Conservation (phyloP, 2,113 vertebrate genomes). For the Columba livia region DNA sequence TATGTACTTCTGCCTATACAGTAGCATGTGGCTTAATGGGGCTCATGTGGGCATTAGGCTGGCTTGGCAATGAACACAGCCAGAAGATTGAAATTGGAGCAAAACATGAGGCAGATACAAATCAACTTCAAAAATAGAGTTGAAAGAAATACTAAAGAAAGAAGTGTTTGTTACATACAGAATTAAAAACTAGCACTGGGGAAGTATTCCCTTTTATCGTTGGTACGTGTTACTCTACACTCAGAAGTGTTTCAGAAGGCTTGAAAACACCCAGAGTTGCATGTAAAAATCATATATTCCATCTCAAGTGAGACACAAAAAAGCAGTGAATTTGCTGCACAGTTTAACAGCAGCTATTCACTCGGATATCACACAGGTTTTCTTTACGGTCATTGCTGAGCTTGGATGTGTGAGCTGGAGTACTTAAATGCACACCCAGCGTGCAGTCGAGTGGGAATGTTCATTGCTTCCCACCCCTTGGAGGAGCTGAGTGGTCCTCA, state of each 20-base stretch:
- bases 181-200: neutral
- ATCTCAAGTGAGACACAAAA: neutral
- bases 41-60: constrained; percentile 30
- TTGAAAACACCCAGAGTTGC: accelerated
- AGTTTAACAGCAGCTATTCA: neutral
- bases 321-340: accelerated
- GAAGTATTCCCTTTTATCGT: neutral
- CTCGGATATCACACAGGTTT: neutral
- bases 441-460: accelerated
- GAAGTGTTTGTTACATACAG: constrained; percentile 7
- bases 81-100: constrained; percentile 41
- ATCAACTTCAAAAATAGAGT: constrained; percentile 35
- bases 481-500: neutral
- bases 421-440: no score
- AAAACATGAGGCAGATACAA: constrained; percentile 49
- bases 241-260: neutral
- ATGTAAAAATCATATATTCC: neutral
- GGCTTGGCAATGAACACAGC: neutral
- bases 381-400: accelerated
- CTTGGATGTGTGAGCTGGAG: neutral
- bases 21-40: constrained; percentile 4
- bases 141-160: constrained; percentile 48
- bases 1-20: neutral
- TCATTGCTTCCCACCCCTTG: neutral
- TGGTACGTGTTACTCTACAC: neutral